phyloP scores from a whole-genome alignment of 1,140 invertebrate species.

The Zophobas morio region DNA sequence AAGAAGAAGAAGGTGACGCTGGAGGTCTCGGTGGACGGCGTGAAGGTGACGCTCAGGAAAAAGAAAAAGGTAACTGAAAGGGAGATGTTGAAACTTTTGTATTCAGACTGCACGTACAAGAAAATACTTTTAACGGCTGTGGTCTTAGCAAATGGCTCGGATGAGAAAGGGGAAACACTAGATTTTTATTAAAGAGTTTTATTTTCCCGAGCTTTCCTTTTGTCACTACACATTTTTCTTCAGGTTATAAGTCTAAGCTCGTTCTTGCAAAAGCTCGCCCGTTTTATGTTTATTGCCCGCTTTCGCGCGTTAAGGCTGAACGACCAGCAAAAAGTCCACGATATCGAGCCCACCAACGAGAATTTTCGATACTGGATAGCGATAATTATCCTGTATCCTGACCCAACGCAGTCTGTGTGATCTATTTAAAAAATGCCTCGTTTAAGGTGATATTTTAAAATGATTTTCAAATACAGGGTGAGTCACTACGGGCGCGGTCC shows the following conservation, averaged over 20 bases:
- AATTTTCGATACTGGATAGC: too few species aligned
- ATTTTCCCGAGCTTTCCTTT: slow-evolving; percentile 34
- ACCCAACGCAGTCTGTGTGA: too few species aligned
- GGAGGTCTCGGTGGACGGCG: slow-evolving; percentile 94
- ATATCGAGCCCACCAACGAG: too few species aligned
- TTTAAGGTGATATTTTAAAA: too few species aligned
- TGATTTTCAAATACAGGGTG: too few species aligned
- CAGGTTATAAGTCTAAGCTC: slow-evolving; percentile 4
- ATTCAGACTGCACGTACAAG: slow-evolving; percentile 40
- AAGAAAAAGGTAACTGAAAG: slow-evolving; percentile 75
- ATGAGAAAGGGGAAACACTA: slow-evolving; percentile 29
- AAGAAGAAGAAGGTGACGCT: slow-evolving; percentile 98
- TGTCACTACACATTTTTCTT: slow-evolving; percentile 41
- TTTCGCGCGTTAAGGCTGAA: neutral
- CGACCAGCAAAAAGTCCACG: too few species aligned
- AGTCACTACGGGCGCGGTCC: too few species aligned
- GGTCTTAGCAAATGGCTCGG: slow-evolving; percentile 30
- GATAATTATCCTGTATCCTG: too few species aligned
- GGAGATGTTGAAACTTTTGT: slow-evolving; percentile 37
- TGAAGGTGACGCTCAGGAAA: slow-evolving; percentile 88
- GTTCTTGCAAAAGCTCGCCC: slow-evolving; percentile 6
- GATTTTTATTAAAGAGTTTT: slow-evolving; percentile 47
- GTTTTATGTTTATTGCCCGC: slow-evolving; percentile 7
- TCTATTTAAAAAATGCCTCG: too few species aligned
- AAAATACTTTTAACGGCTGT: slow-evolving; percentile 47